Evolutionary conservation across 2,797 vertebrate species (phyloP).

Genomic region (Aldrovandia affinis): DNA sequence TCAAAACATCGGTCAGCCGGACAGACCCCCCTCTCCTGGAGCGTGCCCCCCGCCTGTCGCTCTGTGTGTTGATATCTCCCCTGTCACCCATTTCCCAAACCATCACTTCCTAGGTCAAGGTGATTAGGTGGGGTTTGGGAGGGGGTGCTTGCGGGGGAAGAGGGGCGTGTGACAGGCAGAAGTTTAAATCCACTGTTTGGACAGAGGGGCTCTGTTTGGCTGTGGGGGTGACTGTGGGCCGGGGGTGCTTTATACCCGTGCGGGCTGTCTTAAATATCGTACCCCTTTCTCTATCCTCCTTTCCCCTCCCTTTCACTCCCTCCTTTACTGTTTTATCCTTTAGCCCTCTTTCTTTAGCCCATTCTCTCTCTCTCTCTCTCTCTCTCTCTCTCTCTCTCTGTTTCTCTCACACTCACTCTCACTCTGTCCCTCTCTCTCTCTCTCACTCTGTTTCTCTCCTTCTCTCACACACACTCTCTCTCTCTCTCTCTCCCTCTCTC

Average conservation of each 20-base stretch:
- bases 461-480: no score
- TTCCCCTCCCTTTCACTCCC: no score
- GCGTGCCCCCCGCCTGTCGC: neutral
- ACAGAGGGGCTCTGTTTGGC: neutral
- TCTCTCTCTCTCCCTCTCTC: no score
- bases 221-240: neutral
- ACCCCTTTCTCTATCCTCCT: no score
- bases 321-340: no score
- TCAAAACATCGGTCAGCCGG: neutral
- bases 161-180: neutral
- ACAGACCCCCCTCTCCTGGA: neutral
- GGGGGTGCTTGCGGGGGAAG: neutral
- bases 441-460: no score
- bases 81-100: neutral
- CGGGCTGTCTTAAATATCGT: neutral
- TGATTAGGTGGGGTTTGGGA: neutral
- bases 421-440: no score
- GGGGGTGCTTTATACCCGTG: neutral
- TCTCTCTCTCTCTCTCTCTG: no score
- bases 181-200: no score
- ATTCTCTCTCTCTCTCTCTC: neutral
- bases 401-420: no score
- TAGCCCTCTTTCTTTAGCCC: neutral
- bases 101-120: neutral
- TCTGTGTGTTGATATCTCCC: neutral